Evolutionary conservation across 2,113 vertebrate genomes (phyloP).

Genomic region (Pelvicachromis taeniatus): DNA sequence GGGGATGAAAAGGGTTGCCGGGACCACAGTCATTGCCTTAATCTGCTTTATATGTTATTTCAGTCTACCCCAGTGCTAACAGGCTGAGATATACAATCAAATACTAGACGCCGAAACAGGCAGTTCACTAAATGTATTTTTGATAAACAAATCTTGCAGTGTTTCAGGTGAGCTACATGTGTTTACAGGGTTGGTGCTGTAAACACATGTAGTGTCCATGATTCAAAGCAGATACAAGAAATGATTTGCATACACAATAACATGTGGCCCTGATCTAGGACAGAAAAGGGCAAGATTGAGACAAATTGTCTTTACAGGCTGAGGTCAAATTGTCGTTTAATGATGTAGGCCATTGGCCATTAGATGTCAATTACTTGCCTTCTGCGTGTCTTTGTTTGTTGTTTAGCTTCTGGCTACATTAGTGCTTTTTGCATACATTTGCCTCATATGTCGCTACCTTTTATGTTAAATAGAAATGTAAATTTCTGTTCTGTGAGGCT

Average conservation of each 20-base stretch:
- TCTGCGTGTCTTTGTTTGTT: background rate
- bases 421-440: background rate
- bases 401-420: background rate
- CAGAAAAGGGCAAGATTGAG: background rate
- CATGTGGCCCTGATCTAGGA: background rate
- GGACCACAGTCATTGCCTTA: background rate
- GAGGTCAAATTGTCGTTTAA: conserved; percentile 27
- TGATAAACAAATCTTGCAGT: background rate
- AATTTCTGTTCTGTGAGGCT: background rate
- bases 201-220: background rate
- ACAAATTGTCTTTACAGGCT: conserved; percentile 3
- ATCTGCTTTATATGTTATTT: conserved; percentile 28
- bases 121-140: background rate
- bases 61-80: background rate
- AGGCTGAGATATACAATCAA: background rate
- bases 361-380: conserved; percentile 5
- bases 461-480: background rate
- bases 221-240: background rate
- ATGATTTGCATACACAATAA: background rate
- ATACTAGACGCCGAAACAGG: background rate
- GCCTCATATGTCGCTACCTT: background rate
- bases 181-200: too few relatives aligned
- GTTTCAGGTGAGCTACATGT: background rate
- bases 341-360: conserved; percentile 2
- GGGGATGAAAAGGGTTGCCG: conserved; percentile 2